A percentile compares a stretch with the other conserved stretches of the same genome.
Evolutionary conservation across 2,797 vertebrate genomes (phyloP).

Genomic region (Acanthis flammea): DNA sequence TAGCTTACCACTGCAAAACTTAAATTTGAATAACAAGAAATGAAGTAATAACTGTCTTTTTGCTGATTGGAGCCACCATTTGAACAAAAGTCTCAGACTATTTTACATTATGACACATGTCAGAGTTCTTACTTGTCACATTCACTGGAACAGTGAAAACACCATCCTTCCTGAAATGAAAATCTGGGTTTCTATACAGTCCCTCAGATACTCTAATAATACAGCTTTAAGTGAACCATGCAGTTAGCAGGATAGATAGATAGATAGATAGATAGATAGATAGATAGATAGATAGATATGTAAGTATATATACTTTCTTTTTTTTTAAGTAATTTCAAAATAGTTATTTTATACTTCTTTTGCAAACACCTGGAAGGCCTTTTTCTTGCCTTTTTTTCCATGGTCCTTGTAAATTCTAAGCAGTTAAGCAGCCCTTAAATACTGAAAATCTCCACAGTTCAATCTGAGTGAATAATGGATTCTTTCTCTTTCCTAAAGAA

Average conservation of each 20-base stretch:
- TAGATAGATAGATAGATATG: too few relatives aligned
- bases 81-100: not conserved
- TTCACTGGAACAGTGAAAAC: not conserved
- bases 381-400: not conserved
- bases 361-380: not conserved
- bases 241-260: too few relatives aligned
- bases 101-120: not conserved
- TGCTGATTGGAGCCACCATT: not conserved
- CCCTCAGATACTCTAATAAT: not conserved
- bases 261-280: too few relatives aligned
- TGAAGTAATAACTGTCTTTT: not conserved
- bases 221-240: not conserved
- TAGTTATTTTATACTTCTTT: not conserved
- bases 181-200: not conserved
- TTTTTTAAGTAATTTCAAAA: not conserved
- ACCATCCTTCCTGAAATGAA: not conserved
- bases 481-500: not conserved
- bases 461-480: not conserved
- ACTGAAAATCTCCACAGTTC: not conserved
- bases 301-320: not conserved
- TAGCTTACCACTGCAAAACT: not conserved
- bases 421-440: not conserved
- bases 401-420: not conserved
- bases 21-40: not conserved
- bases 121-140: not conserved